Conservation (phyloP, 2,888 invertebrate species). For the Phalangium opilio region DNA sequence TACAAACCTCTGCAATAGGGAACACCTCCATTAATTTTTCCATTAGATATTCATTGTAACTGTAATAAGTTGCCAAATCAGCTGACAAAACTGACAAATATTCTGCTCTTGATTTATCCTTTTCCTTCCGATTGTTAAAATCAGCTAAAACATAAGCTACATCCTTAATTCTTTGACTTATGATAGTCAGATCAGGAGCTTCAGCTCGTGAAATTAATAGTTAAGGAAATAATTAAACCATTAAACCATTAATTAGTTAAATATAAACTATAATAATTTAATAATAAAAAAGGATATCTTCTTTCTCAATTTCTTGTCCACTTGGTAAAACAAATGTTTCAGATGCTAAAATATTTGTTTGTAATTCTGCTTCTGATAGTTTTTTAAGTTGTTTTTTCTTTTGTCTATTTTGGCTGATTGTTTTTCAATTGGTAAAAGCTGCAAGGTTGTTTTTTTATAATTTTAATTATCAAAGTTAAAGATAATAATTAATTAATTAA, state of each 20-base stretch:
- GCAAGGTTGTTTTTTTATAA: constrained; percentile 32
- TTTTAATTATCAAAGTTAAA: constrained; percentile 32
- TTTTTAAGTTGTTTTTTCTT: constrained; percentile 52
- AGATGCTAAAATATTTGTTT: constrained; percentile 47
- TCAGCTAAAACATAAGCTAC: constrained; percentile 57
- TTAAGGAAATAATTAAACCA: not conserved
- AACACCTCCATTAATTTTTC: constrained; percentile 78
- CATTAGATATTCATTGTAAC: constrained; percentile 93
- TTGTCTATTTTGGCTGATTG: constrained; percentile 59
- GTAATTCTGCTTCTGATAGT: constrained; percentile 63
- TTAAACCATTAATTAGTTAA: not conserved
- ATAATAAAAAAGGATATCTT: constrained; percentile 36
- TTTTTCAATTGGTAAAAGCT: constrained; percentile 71
- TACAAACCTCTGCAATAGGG: constrained; percentile 49
- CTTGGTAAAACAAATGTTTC: constrained; percentile 56
- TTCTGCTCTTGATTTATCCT: constrained; percentile 53
- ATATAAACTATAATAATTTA: not conserved
- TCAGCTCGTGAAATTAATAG: constrained; percentile 19
- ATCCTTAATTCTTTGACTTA: constrained; percentile 80
- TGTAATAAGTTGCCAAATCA: constrained; percentile 86
- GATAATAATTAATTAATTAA: not conserved
- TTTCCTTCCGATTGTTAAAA: constrained; percentile 41
- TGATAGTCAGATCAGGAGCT: constrained; percentile 48
- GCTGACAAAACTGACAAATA: constrained; percentile 60
- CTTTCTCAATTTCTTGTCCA: constrained; percentile 52